Percentiles rank a stretch among this genome's conserved stretches.
These are phyloP conservation scores for Enchytraeus crypticus DNA, from an alignment of 2,888 invertebrate species.

Conservation along the genomic window DNA sequence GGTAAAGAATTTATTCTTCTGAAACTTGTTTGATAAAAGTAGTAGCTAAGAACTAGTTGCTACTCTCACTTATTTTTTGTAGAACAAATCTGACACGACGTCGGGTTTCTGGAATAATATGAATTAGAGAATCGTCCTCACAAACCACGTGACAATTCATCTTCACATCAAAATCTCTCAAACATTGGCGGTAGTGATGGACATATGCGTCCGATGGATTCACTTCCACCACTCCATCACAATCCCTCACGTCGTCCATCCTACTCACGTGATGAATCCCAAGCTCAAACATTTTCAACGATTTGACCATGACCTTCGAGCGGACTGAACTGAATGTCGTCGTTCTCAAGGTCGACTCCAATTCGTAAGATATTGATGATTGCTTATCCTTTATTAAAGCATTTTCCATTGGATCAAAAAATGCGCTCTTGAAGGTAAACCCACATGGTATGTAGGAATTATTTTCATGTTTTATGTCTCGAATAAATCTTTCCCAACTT, in stretches of 20 bases:
- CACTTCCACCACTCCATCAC: slow-evolving; percentile 30
- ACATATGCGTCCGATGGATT: slow-evolving; percentile 32
- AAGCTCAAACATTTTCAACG: slow-evolving; percentile 46
- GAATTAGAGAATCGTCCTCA: background rate
- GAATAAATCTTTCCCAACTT: slow-evolving; percentile 20
- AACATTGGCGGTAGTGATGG: slow-evolving; percentile 38
- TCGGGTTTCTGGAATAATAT: background rate
- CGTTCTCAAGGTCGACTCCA: slow-evolving; percentile 32
- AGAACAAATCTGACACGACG: too few relatives aligned
- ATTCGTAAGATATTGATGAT: slow-evolving; percentile 28
- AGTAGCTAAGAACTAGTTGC: too few relatives aligned
- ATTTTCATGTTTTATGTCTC: too few relatives aligned
- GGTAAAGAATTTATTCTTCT: too few relatives aligned
- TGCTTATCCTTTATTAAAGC: too few relatives aligned
- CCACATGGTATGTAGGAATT: too few relatives aligned
- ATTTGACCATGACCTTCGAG: slow-evolving; percentile 46
- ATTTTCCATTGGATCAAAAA: slow-evolving; percentile 33
- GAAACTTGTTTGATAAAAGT: too few relatives aligned
- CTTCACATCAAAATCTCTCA: background rate
- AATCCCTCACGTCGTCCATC: slow-evolving; percentile 34
- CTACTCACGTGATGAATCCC: slow-evolving; percentile 50
- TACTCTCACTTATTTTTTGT: too few relatives aligned
- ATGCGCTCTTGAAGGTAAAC: slow-evolving; percentile 40
- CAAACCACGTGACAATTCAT: background rate
- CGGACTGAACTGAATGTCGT: slow-evolving; percentile 33